Evolutionary conservation across 2,888 invertebrate genomes (phyloP).

Genomic region (Poecilobothrus nobilitatus): DNA sequence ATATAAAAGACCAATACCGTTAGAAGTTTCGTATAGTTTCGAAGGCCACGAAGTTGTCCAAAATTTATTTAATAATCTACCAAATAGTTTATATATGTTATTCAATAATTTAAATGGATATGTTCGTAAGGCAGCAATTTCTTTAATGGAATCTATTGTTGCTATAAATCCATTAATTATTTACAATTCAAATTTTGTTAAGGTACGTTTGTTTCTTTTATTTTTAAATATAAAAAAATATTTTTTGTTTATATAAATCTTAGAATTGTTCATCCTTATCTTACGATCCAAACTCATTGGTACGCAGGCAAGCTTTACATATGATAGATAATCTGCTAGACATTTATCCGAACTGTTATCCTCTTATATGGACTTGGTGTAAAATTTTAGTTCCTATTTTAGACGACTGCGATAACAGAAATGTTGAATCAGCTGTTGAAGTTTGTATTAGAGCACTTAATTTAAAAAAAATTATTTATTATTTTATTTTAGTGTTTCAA

Average conservation of each 20-base stretch:
- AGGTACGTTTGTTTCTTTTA: conserved; percentile 23
- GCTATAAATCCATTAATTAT: conserved; percentile 36
- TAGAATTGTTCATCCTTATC: conserved; percentile 32
- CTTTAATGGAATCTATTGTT: conserved; percentile 34
- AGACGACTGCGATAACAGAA: conserved; percentile 34
- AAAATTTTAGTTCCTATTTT: conserved; percentile 37
- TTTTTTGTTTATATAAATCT: conserved; percentile 9
- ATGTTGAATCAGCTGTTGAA: conserved; percentile 35
- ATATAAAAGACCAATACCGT: conserved; percentile 29
- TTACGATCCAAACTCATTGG: conserved; percentile 32
- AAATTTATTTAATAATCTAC: conserved; percentile 31
- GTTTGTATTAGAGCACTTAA: conserved; percentile 25
- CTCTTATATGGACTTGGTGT: conserved; percentile 40
- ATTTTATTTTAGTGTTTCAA: conserved; percentile 34
- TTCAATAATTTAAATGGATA: conserved; percentile 30
- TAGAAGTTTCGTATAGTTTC: conserved; percentile 34
- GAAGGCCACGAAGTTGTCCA: conserved; percentile 33
- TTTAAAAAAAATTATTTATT: neutral
- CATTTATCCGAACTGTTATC: conserved; percentile 36
- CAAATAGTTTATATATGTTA: conserved; percentile 32
- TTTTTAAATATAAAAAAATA: too few relatives aligned
- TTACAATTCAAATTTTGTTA: conserved; percentile 38
- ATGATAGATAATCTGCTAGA: conserved; percentile 34
- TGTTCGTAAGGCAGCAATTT: conserved; percentile 35
- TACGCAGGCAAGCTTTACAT: conserved; percentile 35